A percentile compares a stretch with the other conserved stretches of the same genome.
Conservation (phyloP, 2,797 vertebrate genomes). For the Novumbra hubbsi region DNA sequence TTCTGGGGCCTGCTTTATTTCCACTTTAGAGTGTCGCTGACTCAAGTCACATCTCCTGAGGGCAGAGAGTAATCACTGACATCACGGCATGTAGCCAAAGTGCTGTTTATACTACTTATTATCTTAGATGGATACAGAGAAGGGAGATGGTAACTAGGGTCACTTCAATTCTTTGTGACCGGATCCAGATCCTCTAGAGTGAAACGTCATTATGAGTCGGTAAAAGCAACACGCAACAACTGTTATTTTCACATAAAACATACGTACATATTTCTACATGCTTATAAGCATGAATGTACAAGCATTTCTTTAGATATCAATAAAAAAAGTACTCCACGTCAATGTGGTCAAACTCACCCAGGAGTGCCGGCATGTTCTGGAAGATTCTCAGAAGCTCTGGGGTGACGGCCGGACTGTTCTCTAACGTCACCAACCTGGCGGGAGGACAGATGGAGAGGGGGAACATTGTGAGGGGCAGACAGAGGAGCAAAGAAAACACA, state of each 20-base stretch:
- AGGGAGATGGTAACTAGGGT: not conserved
- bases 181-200: not conserved
- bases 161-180: not conserved
- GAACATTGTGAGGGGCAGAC: not conserved
- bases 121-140: not conserved
- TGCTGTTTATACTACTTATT: not conserved
- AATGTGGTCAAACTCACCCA: conserved; percentile 77
- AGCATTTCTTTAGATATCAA: too few relatives aligned
- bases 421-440: conserved; percentile 92
- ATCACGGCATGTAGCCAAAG: not conserved
- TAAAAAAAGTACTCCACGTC: not conserved
- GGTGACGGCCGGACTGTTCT: conserved; percentile 89
- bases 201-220: not conserved
- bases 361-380: conserved; percentile 94
- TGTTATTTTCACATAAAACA: not conserved
- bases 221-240: not conserved
- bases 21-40: not conserved
- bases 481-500: not conserved
- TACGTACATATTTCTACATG: not conserved
- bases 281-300: too few relatives aligned
- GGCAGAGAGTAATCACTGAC: not conserved
- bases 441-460: conserved; percentile 24
- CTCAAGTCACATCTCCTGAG: not conserved
- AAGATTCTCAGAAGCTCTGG: conserved; percentile 93
- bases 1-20: not conserved